A percentile compares a stretch with the other conserved stretches of the same genome.
Evolutionary conservation across 2,797 vertebrate genomes (phyloP).

Genomic region (Chelon auratus): DNA sequence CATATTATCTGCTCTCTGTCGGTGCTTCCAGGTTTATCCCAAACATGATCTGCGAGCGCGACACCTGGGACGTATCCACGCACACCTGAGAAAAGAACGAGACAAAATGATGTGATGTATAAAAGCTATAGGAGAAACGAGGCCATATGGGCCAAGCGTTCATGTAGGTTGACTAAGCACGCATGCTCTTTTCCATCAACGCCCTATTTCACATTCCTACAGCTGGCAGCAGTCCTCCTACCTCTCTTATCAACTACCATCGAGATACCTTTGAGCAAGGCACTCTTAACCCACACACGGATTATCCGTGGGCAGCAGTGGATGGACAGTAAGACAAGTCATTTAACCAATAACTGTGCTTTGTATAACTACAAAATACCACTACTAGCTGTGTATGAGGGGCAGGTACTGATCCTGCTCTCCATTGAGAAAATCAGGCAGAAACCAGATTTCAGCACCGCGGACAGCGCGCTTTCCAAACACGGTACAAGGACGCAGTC

Average conservation of each 20-base stretch:
- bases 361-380: too few relatives aligned
- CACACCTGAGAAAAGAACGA: slow-evolving; percentile 62
- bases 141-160: slow-evolving; percentile 45
- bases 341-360: too few relatives aligned
- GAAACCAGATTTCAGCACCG: slow-evolving; percentile 82
- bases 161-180: slow-evolving; percentile 41
- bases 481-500: slow-evolving; percentile 48
- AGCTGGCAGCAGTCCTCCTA: slow-evolving; percentile 15
- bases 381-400: too few relatives aligned
- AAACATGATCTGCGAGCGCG: slow-evolving; percentile 65
- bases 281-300: slow-evolving; percentile 15
- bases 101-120: slow-evolving; percentile 51
- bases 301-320: too few relatives aligned
- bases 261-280: slow-evolving; percentile 55
- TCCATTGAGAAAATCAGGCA: slow-evolving; percentile 51
- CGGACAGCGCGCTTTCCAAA: slow-evolving; percentile 82
- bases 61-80: slow-evolving; percentile 59
- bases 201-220: slow-evolving; percentile 42
- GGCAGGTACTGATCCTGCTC: not conserved
- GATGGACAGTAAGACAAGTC: too few relatives aligned
- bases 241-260: slow-evolving; percentile 1
- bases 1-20: slow-evolving; percentile 76
- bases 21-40: slow-evolving; percentile 71
- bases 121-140: slow-evolving; percentile 15
- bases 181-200: slow-evolving; percentile 56